Evolutionary conservation across 2,888 invertebrate species (phyloP), one percentile per base, ranked within the genome.

Genomic region (Cremastinae sp.): DNA sequence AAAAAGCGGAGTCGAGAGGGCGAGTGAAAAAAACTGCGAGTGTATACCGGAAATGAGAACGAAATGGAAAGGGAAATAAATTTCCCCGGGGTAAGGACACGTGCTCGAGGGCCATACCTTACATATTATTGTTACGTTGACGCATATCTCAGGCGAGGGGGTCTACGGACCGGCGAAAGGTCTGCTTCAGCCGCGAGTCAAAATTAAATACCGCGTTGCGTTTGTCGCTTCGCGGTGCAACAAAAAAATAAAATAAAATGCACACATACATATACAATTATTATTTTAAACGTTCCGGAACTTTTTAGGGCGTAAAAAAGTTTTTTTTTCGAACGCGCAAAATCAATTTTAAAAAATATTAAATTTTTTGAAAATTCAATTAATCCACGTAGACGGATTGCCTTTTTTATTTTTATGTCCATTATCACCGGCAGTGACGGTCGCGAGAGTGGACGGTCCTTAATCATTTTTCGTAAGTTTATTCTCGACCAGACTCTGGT

Each of bases 111-210:
- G 66, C 58, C 75, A 71, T 56, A 55, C 56, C 45, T 66, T 62
- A 74, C 71, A 56, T 78, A 75, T 79, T 79, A 79, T 78, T 28
- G 28, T 28, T 68, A 70, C 75, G 69, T 75, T 74, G 62, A 66
- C 69, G 72, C 74, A 73, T 56, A 65, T 49, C 69, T 51, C 20
- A 53, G 37, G 51, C 51, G 49, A 41, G 58, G 55, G 56, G 51
- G 45, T 69, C n/a, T 22, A 51, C 28, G 55, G 45, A 45, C 22
- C 35, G 18, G 7, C 16, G 9, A 14, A 45, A 65, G 62, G 8
- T 16, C 37, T 55, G 66, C 47, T 28, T 5, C 28, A 28, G 28
- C 5, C 5, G 2, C 5, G 2, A 28, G 28, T 28, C 5, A 28
- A 28, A 28, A 28, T 28, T 28, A 28, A 3, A 28, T 28, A 3